Evolutionary conservation across 2,113 vertebrate genomes (phyloP), one percentile per base, ranked within the genome.

Genomic region (Psittacus erithacus): DNA sequence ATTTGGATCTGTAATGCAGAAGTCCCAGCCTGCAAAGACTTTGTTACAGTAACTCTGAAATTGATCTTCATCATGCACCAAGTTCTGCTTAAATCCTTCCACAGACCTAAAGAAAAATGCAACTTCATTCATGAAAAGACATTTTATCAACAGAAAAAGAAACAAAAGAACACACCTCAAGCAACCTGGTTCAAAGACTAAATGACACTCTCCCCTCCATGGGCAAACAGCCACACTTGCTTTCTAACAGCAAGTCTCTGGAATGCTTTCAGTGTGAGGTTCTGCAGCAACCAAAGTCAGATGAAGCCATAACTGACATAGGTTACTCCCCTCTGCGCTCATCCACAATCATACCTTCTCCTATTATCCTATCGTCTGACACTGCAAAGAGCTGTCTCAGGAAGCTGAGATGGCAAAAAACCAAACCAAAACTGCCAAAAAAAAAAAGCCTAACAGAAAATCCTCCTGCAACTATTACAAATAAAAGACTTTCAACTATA

Each of bases 41-140:
- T 99, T 99, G 95, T 99, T 99, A 97, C 99, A 99, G 86, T 99
- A 99, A 89, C 98, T 99, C 97, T 99, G 99, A 90, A 99, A 99
- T 27, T 98, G 98, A 68, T 99, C 98, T 96, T 98, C 98, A 33
- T 97, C 97, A 63, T 98, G 97, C 62, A 99, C 92, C 92, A 99
- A 97, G 87, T 98, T 99, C 33, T 97, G 98, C 78, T 98, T 99
- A 96, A 99, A 99, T 9, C 99, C 99, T 7, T 97, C 96, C 44
- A 98, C 98, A 2, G 98, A 99, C 95, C 99, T 99, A 91, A 9
- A 17, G 80, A 81, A 92, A 90, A 94, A 68, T 1, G 7, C 33
- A 73, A 28, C 19, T 63, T 75, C 9, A 50, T 3, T 65, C 2
- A 49, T 2, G 3, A 75, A 64, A 59, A 75, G 10, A 52, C 2